Evolutionary conservation across 2,888 invertebrate genomes (phyloP), one percentile per base, ranked within the genome.

Genomic region (Tiphia femorata): DNA sequence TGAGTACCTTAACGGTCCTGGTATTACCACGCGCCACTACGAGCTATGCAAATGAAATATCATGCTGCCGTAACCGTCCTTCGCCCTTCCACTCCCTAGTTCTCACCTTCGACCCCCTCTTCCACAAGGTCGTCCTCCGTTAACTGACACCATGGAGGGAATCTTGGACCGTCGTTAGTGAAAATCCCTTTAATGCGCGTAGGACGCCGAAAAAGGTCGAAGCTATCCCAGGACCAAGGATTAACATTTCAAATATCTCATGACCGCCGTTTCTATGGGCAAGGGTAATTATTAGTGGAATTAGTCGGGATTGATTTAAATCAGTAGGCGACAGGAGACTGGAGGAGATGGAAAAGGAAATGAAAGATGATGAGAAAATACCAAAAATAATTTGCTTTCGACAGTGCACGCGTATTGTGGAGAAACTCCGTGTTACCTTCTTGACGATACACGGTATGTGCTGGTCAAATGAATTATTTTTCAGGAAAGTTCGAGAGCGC

Each of bases 281-380:
- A 51, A 21, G 14, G 41, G 50, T 60, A 60, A 62, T 58, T 49
- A 56, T 60, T 62, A 49, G 33, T 55, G 47, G 68, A 64, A 73
- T 70, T 73, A 72, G 69, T 75, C 62, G 48, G 53, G 68, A 70
- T 74, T 75, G 70, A 75, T 75, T 75, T 62, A 66, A 56, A 21
- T n/a, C 43, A 19, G 21, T 20, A 19, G 21, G 33, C n/a, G n/a
- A n/a, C n/a, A n/a, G n/a, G n/a, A n/a, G n/a, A n/a, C n/a, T n/a
- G n/a, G n/a, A n/a, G n/a, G n/a, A n/a, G n/a, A n/a, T n/a, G n/a
- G n/a, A n/a, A n/a, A n/a, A n/a, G n/a, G n/a, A n/a, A n/a, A n/a
- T n/a, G n/a, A n/a, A n/a, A n/a, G n/a, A n/a, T n/a, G n/a, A n/a
- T n/a, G n/a, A n/a, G n/a, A n/a, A n/a, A n/a, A n/a, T n/a, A n/a